Evolutionary conservation across 2,797 vertebrate species (phyloP).

Genomic region (Fistularia commersonii): DNA sequence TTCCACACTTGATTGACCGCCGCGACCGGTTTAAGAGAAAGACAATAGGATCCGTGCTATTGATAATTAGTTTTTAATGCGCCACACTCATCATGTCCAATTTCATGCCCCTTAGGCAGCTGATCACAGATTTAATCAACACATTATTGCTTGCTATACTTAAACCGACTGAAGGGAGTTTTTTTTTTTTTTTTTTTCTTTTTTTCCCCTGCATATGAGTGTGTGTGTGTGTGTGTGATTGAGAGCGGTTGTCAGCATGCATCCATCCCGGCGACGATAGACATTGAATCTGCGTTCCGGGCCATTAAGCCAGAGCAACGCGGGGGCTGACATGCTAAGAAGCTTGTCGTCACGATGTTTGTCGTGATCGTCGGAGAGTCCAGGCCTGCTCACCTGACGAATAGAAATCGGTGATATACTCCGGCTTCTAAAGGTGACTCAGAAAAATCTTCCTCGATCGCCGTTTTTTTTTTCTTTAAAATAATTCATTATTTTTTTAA

Average conservation of each 20-base stretch:
- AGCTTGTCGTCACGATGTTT: constrained; percentile 15
- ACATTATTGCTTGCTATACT: constrained; percentile 68
- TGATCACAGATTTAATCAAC: constrained; percentile 74
- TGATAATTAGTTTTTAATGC: constrained; percentile 80
- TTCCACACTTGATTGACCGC: constrained; percentile 65
- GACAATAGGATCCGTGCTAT: constrained; percentile 68
- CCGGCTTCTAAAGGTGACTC: too few species aligned
- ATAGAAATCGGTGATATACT: too few species aligned
- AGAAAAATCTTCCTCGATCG: too few species aligned
- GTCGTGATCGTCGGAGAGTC: too few species aligned
- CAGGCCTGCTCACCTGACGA: too few species aligned
- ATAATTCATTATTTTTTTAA: too few species aligned
- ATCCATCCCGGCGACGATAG: constrained; percentile 57
- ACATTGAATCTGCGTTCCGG: constrained; percentile 58
- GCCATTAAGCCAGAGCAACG: constrained; percentile 49
- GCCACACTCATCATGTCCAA: constrained; percentile 78
- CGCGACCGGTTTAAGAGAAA: constrained; percentile 56
- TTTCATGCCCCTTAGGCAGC: constrained; percentile 75
- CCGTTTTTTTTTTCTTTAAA: too few species aligned
- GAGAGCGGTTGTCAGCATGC: constrained; percentile 44
- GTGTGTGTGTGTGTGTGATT: constrained; percentile 6
- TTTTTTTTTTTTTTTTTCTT: too few species aligned
- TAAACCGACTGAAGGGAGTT: constrained; percentile 52
- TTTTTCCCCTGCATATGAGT: too few species aligned
- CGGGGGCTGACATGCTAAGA: constrained; percentile 36